Evolutionary conservation across 2,888 invertebrate genomes (phyloP), one percentile per base, ranked within the genome.

Genomic region (Cantharis rustica): DNA sequence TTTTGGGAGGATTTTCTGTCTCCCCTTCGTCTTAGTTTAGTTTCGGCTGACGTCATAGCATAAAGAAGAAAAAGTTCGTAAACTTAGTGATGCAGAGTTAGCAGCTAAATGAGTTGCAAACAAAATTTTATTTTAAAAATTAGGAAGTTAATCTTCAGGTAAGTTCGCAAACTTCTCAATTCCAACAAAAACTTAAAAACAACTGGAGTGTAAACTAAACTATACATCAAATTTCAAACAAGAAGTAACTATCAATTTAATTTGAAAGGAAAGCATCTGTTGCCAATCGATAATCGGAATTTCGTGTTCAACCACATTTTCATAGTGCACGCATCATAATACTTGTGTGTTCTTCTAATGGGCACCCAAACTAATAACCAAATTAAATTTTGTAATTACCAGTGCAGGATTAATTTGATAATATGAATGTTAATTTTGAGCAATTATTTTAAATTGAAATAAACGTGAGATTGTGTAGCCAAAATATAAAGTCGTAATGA

Each of bases 391-490:
- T 3, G 20, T 7, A 64, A 64, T 20, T 20, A n/a, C 16, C 11
- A n/a, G 47, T 47, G 47, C 47, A n/a, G 47, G 47, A 47, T 47
- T 47, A 47, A 47, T 47, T 47, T 47, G 47, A n/a, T 47, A 47
- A 47, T 47, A 47, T 47, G 47, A 47, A 47, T 47, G 47, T 47
- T n/a, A 77, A 72, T 73, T 73, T 64, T 61, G 16, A 13, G 16
- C 74, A 74, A 78, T 80, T 80, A 80, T 76, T 78, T 74, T 72
- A 61, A 61, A 23, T 66, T 62, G 73, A 77, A 82, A 83, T 83
- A 79, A 82, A 76, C 80, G 85, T 85, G 85, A 84, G 84, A 81
- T 84, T 83, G 81, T 80, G 75, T 79, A 80, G 82, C 83, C 80
- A 80, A 82, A 47, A 47, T 47, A 82, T 75, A 80, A 77, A 73